Percentiles rank a stretch among this genome's conserved stretches.
phyloP scores from a whole-genome alignment of 2,888 invertebrate species.

The Oscheius sp. region DNA sequence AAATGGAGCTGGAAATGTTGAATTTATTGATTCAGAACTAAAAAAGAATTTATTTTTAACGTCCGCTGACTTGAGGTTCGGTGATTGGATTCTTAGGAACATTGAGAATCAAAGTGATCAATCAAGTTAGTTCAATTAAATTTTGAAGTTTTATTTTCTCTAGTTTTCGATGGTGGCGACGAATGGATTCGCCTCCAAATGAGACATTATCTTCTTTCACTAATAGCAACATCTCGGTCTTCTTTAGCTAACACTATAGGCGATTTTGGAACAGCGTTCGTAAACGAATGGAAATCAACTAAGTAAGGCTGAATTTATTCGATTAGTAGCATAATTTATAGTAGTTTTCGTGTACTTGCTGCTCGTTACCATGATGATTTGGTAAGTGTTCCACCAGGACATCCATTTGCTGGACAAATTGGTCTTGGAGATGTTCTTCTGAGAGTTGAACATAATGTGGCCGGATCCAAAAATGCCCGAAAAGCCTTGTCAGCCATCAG shows the following conservation, averaged over 20 bases:
- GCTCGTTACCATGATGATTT: slow-evolving; percentile 46
- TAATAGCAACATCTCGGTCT: slow-evolving; percentile 69
- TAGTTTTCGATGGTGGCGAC: slow-evolving; percentile 89
- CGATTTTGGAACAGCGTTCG: slow-evolving; percentile 84
- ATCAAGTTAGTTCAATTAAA: slow-evolving; percentile 8
- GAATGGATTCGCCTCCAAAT: slow-evolving; percentile 96
- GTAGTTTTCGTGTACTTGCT: slow-evolving; percentile 85
- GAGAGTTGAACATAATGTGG: slow-evolving; percentile 59
- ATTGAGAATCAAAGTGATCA: slow-evolving; percentile 72
- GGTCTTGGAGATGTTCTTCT: slow-evolving; percentile 88
- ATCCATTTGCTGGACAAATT: slow-evolving; percentile 92
- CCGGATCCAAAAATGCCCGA: slow-evolving; percentile 59
- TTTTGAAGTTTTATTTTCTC: not conserved
- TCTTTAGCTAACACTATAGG: slow-evolving; percentile 43
- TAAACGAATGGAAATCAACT: slow-evolving; percentile 85
- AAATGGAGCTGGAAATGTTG: slow-evolving; percentile 85
- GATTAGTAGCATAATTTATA: not conserved
- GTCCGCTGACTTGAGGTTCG: slow-evolving; percentile 93
- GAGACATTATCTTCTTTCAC: slow-evolving; percentile 71
- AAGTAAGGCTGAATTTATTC: slow-evolving; percentile 64
- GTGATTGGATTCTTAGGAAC: slow-evolving; percentile 83
- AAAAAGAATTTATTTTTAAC: slow-evolving; percentile 83
- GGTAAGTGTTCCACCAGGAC: slow-evolving; percentile 71
- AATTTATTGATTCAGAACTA: slow-evolving; percentile 82
- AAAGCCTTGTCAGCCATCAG: slow-evolving; percentile 55